phyloP scores from a whole-genome alignment of 2,888 invertebrate genomes.

The Polydesmus complanatus region DNA sequence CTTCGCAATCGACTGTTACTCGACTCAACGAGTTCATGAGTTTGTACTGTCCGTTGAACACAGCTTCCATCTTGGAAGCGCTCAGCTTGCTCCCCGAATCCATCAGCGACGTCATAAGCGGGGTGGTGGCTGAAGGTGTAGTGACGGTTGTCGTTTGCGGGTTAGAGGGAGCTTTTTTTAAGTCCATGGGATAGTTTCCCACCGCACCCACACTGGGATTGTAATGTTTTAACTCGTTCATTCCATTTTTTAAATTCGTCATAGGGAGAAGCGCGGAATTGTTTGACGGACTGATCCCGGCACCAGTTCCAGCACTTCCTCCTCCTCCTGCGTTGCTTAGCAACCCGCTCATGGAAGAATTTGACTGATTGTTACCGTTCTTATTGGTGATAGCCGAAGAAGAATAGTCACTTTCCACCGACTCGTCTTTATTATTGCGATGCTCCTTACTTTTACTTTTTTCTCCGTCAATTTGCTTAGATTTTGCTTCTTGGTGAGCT shows the following conservation, averaged over 20 bases:
- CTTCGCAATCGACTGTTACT: conserved; percentile 26
- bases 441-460: conserved; percentile 20
- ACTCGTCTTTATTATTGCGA: conserved; percentile 5
- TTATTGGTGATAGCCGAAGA: background rate
- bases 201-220: background rate
- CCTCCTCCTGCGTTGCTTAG: background rate
- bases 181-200: background rate
- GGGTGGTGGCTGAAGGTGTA: background rate
- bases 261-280: background rate
- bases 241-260: background rate
- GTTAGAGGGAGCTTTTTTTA: background rate
- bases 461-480: conserved; percentile 32
- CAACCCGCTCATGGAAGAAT: background rate
- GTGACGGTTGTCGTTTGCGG: background rate
- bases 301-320: background rate
- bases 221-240: background rate
- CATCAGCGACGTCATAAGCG: background rate
- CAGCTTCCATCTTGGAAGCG: background rate
- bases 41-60: conserved; percentile 17
- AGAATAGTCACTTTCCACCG: background rate
- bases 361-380: conserved; percentile 16
- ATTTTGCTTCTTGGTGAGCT: conserved; percentile 61
- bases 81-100: background rate
- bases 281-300: background rate
- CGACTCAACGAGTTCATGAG: background rate